phyloP scores from a whole-genome alignment of 2,113 vertebrate species.

The Tragelaphus buxtoni region DNA sequence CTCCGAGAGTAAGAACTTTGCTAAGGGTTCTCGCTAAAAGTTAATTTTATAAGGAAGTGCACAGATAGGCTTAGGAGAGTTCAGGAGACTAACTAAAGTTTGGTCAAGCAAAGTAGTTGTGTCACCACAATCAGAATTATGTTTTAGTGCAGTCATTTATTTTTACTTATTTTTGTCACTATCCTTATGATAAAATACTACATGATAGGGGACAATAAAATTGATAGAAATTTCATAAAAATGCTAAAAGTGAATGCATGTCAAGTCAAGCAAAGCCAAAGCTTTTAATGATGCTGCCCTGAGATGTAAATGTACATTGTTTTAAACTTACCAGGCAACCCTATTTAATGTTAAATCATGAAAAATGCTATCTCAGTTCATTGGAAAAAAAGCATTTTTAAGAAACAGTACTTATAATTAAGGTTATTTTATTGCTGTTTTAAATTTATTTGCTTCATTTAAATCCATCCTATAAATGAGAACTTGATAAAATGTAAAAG shows the following conservation, averaged over 20 bases:
- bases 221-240: background rate
- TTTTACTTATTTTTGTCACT: slow-evolving; percentile 25
- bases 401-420: background rate
- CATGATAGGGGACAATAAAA: background rate
- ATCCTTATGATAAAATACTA: background rate
- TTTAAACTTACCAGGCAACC: background rate
- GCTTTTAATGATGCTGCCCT: background rate
- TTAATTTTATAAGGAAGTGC: background rate
- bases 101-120: background rate
- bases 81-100: background rate
- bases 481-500: slow-evolving; percentile 33
- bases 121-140: background rate
- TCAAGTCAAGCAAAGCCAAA: background rate
- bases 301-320: background rate
- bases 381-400: background rate
- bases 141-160: background rate
- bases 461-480: background rate
- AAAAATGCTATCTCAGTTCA: background rate
- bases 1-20: background rate
- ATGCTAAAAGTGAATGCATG: background rate
- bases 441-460: background rate
- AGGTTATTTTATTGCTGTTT: background rate
- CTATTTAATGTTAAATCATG: background rate
- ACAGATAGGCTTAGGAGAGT: background rate
- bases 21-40: background rate